These are phyloP conservation scores for Bombyx mandarina DNA, from an alignment of 1,140 invertebrate genomes.

Conservation along the genomic window DNA sequence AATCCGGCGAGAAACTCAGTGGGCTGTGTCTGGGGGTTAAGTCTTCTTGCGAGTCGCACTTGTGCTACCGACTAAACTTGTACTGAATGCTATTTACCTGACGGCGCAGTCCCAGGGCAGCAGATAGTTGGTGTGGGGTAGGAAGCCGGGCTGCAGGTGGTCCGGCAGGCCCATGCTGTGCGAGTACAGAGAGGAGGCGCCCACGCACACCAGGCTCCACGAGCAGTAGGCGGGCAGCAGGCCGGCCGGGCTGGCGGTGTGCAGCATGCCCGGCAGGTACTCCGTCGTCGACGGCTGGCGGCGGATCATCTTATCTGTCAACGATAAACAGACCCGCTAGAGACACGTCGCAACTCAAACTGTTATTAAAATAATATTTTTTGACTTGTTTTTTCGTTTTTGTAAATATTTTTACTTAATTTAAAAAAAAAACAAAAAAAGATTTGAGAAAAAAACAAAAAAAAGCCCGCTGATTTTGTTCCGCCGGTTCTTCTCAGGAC, in stretches of 20 bases:
- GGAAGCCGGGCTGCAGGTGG: slow-evolving; percentile 87
- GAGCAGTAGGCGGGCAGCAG: slow-evolving; percentile 92
- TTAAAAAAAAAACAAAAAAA: too few species aligned
- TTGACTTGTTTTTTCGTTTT: too few species aligned
- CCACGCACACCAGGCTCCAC: slow-evolving; percentile 93
- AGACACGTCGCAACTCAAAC: too few species aligned
- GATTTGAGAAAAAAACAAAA: too few species aligned
- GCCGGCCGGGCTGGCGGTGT: slow-evolving; percentile 81
- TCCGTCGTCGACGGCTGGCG: slow-evolving; percentile 88
- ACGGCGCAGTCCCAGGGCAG: slow-evolving; percentile 96
- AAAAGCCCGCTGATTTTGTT: too few species aligned
- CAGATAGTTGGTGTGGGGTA: slow-evolving; percentile 90
- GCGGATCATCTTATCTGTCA: slow-evolving; percentile 74
- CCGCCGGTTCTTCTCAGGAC: too few species aligned
- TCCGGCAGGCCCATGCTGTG: slow-evolving; percentile 87
- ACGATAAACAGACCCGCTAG: neutral
- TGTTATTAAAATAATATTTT: too few species aligned
- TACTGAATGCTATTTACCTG: slow-evolving; percentile 40
- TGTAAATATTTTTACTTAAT: too few species aligned
- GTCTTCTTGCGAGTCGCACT: too few species aligned
- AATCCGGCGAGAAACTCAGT: too few species aligned
- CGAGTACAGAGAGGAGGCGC: slow-evolving; percentile 91
- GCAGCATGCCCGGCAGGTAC: slow-evolving; percentile 92
- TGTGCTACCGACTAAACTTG: too few species aligned
- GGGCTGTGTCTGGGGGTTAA: too few species aligned